A percentile compares a stretch with the other conserved stretches of the same genome.
phyloP scores from a whole-genome alignment of 2,113 vertebrate species.

The Xiphophorus maculatus region DNA sequence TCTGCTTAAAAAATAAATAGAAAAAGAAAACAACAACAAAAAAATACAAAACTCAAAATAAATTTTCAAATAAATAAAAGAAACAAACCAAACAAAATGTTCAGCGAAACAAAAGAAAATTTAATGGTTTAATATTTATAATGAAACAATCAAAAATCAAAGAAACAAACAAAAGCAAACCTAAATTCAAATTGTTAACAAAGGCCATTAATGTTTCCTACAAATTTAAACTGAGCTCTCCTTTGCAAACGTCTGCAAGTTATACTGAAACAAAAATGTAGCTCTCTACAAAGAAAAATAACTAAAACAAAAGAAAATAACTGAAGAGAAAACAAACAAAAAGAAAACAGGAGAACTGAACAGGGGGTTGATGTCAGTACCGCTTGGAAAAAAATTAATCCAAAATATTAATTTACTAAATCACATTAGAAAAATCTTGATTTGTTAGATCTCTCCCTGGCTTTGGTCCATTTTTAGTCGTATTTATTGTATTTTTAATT shows the following conservation, averaged over 20 bases:
- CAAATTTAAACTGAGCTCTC: conserved; percentile 86
- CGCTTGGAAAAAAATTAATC: conserved; percentile 44
- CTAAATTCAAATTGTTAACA: conserved; percentile 87
- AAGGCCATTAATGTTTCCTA: conserved; percentile 86
- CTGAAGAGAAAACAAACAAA: conserved; percentile 13
- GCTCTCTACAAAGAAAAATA: conserved; percentile 40
- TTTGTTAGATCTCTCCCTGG: conserved; percentile 75
- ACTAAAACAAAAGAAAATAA: conserved; percentile 33
- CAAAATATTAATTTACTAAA: conserved; percentile 5
- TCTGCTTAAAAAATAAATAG: conserved; percentile 10
- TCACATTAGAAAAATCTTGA: conserved; percentile 16
- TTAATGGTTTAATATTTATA: conserved; percentile 97
- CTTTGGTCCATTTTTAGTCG: conserved; percentile 89
- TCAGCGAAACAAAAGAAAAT: conserved; percentile 98
- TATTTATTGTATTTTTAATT: conserved; percentile 44
- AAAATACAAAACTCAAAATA: conserved; percentile 66
- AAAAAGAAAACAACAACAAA: conserved; percentile 60
- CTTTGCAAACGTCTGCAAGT: conserved; percentile 76
- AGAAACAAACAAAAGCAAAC: conserved; percentile 82
- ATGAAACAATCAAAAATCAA: conserved; percentile 81
- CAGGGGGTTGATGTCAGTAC: conserved; percentile 45
- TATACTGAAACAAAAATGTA: conserved; percentile 48
- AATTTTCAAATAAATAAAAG: conserved; percentile 65
- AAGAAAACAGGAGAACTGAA: conserved; percentile 26
- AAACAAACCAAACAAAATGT: conserved; percentile 94